These are phyloP conservation scores for Cairina moschata DNA, from an alignment of 2,113 vertebrate species.

Conservation along the genomic window DNA sequence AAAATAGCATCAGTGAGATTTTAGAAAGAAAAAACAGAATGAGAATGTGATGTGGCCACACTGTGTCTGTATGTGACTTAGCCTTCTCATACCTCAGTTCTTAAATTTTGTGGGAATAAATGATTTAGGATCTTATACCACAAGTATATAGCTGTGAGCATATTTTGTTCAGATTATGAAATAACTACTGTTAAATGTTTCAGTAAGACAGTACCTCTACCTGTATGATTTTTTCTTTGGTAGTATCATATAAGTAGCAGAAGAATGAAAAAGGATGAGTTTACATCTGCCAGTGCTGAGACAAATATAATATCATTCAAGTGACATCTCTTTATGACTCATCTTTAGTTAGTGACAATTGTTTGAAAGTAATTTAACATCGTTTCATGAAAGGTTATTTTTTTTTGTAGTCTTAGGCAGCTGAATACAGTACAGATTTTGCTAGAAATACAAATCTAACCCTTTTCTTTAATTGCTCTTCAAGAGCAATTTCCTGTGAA, in stretches of 20 bases:
- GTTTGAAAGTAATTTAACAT: slow-evolving; percentile 61
- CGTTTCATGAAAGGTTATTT: slow-evolving; percentile 58
- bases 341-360: slow-evolving; percentile 52
- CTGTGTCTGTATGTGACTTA: not conserved
- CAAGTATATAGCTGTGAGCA: not conserved
- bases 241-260: not conserved
- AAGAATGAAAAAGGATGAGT: not conserved
- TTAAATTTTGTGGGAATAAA: not conserved
- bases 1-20: not conserved
- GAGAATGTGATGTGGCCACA: not conserved
- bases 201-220: not conserved
- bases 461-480: slow-evolving; percentile 58
- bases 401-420: slow-evolving; percentile 55
- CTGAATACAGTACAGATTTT: slow-evolving; percentile 32
- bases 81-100: not conserved
- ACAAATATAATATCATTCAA: slow-evolving; percentile 15
- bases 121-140: not conserved
- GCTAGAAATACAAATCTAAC: slow-evolving; percentile 56
- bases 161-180: not conserved
- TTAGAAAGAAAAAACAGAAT: not conserved
- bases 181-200: not conserved
- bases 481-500: slow-evolving; percentile 62
- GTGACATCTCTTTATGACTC: slow-evolving; percentile 35
- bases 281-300: not conserved
- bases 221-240: not conserved